A percentile compares a stretch with the other conserved stretches of the same genome.
These are phyloP conservation scores for Holothuria glaberrima DNA, from an alignment of 35 echinoderm and acorn worm species.

Conservation along the genomic window DNA sequence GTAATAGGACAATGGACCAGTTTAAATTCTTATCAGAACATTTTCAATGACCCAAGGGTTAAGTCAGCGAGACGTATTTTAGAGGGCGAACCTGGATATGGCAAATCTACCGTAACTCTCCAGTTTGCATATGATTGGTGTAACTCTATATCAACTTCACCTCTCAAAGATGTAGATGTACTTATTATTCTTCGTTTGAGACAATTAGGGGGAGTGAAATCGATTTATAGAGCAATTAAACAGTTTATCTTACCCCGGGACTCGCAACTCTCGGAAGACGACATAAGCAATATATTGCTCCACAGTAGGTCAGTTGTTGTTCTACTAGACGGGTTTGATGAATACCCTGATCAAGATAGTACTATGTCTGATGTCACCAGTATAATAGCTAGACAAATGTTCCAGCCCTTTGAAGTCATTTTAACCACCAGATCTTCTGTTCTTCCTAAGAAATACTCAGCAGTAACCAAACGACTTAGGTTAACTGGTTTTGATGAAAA, in stretches of 20 bases:
- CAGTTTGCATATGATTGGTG: neutral
- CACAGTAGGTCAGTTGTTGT: neutral
- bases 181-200: neutral
- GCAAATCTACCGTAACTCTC: neutral
- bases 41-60: neutral
- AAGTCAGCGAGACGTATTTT: neutral
- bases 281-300: neutral
- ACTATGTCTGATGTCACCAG: neutral
- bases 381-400: neutral
- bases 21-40: neutral
- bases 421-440: neutral
- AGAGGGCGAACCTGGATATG: neutral
- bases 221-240: constrained; percentile 15
- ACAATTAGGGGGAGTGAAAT: neutral
- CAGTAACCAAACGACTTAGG: constrained; percentile 15
- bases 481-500: constrained; percentile 9
- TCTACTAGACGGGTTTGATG: constrained; percentile 8
- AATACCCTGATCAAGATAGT: neutral
- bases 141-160: neutral
- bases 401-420: neutral
- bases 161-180: neutral
- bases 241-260: neutral
- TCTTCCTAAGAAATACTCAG: neutral
- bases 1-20: neutral
- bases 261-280: neutral